Percentiles rank a stretch among this genome's conserved stretches.
These are phyloP conservation scores for Pleuronectes platessa DNA, from an alignment of 2,113 vertebrate species.

Conservation along the genomic window DNA sequence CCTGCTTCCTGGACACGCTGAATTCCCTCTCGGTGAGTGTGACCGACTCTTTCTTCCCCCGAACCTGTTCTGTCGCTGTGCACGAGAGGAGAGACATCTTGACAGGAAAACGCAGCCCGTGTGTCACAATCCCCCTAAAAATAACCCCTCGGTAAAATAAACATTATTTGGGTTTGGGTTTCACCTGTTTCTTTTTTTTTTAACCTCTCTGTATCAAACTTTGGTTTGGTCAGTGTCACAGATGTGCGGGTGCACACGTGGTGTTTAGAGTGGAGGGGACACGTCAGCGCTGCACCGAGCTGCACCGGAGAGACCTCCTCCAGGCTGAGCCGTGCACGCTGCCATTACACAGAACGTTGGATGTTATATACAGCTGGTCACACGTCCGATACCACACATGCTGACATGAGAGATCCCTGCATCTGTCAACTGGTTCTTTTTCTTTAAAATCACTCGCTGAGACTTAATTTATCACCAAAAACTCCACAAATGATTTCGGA, in stretches of 20 bases:
- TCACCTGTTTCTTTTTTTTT: slow-evolving; percentile 19
- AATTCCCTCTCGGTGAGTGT: not conserved
- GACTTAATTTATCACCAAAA: not conserved
- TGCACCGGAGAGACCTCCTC: slow-evolving; percentile 43
- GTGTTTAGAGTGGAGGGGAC: slow-evolving; percentile 38
- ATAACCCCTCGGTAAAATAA: slow-evolving; percentile 40
- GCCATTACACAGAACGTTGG: slow-evolving; percentile 57
- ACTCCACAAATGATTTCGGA: not conserved
- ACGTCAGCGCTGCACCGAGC: slow-evolving; percentile 31
- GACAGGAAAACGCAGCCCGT: slow-evolving; percentile 12
- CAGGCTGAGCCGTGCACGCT: slow-evolving; percentile 42
- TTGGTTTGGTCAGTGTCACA: slow-evolving; percentile 7
- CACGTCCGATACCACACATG: slow-evolving; percentile 27
- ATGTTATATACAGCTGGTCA: slow-evolving; percentile 47
- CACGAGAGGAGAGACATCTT: slow-evolving; percentile 21
- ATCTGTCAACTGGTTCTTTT: not conserved
- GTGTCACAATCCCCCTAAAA: slow-evolving; percentile 54
- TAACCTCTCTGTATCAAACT: slow-evolving; percentile 12
- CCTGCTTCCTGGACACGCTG: slow-evolving; percentile 55
- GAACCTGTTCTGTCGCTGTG: slow-evolving; percentile 51
- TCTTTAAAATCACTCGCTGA: not conserved
- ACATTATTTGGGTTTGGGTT: not conserved
- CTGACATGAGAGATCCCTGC: slow-evolving; percentile 31
- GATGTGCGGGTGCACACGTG: slow-evolving; percentile 8
- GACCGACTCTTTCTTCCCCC: not conserved